phyloP scores from a whole-genome alignment of 2,113 vertebrate species.

The Crotalus tigris region DNA sequence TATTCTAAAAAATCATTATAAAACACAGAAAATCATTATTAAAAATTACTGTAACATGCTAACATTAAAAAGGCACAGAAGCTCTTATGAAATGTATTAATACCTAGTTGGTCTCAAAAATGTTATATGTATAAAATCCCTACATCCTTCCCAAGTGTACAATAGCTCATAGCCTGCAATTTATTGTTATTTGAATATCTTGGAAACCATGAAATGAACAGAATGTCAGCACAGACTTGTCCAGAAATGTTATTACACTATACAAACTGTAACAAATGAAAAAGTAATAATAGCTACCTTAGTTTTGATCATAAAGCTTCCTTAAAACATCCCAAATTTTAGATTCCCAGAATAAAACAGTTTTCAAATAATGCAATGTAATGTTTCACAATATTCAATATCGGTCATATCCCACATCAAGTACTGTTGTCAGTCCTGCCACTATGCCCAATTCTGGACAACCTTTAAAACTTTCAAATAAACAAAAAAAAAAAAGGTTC shows the following conservation, averaged over 20 bases:
- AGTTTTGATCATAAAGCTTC: background rate
- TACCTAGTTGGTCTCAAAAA: background rate
- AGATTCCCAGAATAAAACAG: background rate
- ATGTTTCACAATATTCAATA: background rate
- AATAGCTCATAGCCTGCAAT: background rate
- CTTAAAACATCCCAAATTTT: background rate
- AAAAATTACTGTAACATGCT: background rate
- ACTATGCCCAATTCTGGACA: background rate
- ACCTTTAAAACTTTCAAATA: background rate
- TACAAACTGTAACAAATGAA: background rate
- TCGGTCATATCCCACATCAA: background rate
- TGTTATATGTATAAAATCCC: background rate
- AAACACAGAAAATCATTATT: background rate
- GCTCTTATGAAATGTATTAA: background rate
- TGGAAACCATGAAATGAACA: background rate
- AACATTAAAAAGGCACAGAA: background rate
- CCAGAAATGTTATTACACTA: background rate
- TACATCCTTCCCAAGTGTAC: background rate
- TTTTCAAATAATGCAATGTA: background rate
- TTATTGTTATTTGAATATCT: background rate
- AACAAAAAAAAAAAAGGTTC: background rate
- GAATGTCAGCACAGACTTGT: background rate
- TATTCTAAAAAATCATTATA: background rate
- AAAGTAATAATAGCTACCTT: background rate
- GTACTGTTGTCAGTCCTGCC: background rate